Conservation (phyloP, 2,888 invertebrate genomes). For the Craniophora ligustri region DNA sequence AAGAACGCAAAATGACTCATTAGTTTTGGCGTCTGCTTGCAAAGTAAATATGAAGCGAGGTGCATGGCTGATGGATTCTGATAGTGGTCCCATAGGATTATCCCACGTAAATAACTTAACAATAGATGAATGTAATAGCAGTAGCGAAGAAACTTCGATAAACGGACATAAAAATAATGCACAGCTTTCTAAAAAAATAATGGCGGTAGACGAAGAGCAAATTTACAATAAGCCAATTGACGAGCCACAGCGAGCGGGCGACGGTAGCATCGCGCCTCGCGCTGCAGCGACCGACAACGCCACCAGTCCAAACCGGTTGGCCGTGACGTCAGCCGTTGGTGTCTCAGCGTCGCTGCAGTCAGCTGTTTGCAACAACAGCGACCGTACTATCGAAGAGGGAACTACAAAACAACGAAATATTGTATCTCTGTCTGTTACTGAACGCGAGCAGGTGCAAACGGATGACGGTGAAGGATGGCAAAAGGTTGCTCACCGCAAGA, state of each 20-base stretch:
- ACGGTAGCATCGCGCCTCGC: background rate
- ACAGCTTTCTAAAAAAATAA: slow-evolving; percentile 6
- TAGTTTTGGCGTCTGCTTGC: background rate
- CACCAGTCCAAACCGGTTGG: background rate
- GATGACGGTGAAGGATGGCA: background rate
- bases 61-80: background rate
- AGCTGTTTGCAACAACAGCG: background rate
- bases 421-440: background rate
- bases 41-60: slow-evolving; percentile 5
- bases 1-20: background rate
- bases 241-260: slow-evolving; percentile 4
- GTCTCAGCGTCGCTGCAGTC: background rate
- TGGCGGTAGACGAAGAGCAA: slow-evolving; percentile 4
- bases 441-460: background rate
- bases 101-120: slow-evolving; percentile 1
- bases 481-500: background rate
- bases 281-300: background rate
- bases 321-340: slow-evolving; percentile 1
- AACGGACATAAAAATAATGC: background rate
- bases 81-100: slow-evolving; percentile 6
- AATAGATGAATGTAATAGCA: background rate
- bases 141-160: slow-evolving; percentile 3
- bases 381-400: background rate
- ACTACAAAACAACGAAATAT: background rate
- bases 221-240: background rate